Conservation (phyloP, 2,113 vertebrate species). For the Alligator sinensis region DNA sequence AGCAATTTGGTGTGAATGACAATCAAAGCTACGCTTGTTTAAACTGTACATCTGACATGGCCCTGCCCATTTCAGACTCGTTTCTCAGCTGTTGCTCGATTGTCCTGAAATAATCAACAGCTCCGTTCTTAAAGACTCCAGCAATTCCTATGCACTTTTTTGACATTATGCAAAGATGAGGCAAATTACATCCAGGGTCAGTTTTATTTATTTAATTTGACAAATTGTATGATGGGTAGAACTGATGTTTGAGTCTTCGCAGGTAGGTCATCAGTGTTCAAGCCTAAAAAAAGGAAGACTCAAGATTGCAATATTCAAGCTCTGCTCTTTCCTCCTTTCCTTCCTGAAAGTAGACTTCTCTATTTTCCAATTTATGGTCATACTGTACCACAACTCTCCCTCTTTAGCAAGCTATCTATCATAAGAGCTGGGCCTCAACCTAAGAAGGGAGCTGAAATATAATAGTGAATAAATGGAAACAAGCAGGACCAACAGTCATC, state of each 20-base stretch:
- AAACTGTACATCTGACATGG: neutral
- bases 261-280: no score
- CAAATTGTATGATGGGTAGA: neutral
- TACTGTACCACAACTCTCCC: fast-evolving
- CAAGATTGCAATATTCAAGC: no score
- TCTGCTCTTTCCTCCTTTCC: neutral
- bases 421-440: fast-evolving
- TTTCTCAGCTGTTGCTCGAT: neutral
- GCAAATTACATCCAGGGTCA: neutral
- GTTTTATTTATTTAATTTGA: neutral
- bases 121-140: conserved; percentile 25
- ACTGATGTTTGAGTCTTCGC: neutral
- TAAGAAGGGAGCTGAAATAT: neutral
- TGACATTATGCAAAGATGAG: neutral
- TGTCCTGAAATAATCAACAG: conserved; percentile 31
- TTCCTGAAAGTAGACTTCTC: neutral
- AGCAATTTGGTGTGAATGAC: conserved; percentile 46
- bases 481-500: neutral
- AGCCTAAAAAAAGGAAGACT: no score
- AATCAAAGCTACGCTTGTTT: conserved; percentile 33
- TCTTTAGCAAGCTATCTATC: neutral
- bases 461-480: fast-evolving
- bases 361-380: neutral
- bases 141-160: conserved; percentile 11
- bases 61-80: neutral